These are phyloP conservation scores for Napeogenes inachia DNA, from an alignment of 2,888 invertebrate genomes.

Conservation along the genomic window DNA sequence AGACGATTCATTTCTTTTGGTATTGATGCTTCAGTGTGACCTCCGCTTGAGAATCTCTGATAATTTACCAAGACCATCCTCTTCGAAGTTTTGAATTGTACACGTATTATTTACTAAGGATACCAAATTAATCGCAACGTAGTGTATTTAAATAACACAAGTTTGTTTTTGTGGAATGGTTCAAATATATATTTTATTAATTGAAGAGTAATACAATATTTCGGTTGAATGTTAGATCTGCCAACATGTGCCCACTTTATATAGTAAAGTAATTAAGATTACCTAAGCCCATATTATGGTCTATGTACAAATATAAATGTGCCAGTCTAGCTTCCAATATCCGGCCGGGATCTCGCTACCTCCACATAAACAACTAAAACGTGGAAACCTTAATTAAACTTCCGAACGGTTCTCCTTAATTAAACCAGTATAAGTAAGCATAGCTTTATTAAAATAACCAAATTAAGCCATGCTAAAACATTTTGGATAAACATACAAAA, in stretches of 20 bases:
- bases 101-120: background rate
- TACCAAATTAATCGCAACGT: too few relatives aligned
- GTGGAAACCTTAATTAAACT: slow-evolving; percentile 40
- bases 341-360: slow-evolving; percentile 11
- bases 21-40: slow-evolving; percentile 46
- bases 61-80: slow-evolving; percentile 48
- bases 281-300: too few relatives aligned
- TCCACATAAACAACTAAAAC: slow-evolving; percentile 30
- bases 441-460: slow-evolving; percentile 6
- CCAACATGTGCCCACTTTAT: too few relatives aligned
- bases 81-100: background rate
- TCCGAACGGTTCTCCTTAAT: slow-evolving; percentile 23
- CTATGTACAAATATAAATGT: background rate
- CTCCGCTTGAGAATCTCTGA: slow-evolving; percentile 49
- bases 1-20: slow-evolving; percentile 47
- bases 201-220: too few relatives aligned
- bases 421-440: slow-evolving; percentile 12
- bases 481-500: slow-evolving; percentile 3
- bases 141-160: too few relatives aligned
- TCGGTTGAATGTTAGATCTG: too few relatives aligned
- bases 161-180: too few relatives aligned
- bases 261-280: too few relatives aligned
- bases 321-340: slow-evolving; percentile 27
- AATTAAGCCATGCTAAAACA: slow-evolving; percentile 10
- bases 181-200: too few relatives aligned